Base-by-base conservation (phyloP, 2,888 invertebrate genomes). In the Melangyna quadrimaculata region DNA sequence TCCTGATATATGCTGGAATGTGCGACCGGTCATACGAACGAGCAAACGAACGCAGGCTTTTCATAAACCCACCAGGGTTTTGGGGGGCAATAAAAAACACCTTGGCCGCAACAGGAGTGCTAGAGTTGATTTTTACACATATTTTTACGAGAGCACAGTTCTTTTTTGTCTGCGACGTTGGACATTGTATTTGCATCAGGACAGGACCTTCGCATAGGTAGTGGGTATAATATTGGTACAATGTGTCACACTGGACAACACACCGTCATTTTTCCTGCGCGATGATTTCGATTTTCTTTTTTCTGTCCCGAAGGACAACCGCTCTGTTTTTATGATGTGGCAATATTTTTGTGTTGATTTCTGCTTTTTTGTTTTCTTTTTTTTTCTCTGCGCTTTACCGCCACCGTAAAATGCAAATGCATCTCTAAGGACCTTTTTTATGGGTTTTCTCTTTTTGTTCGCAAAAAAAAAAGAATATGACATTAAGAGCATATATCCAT, bases 391-490 rank as follows among this genome's bases (percentile, higher is more conserved):
- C 43, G 19, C 29, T 29, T 43, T 43, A 9, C 40, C 61, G 71
- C 22, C 79, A 71, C 80, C 75, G 86, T 75, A 65, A 87, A 80
- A 78, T 86, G 80, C 80, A 86, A 86, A 86, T 86, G 80, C 80
- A 86, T 80, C 80, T 86, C 84, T 86, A 77, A 86, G 84, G 84
- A 86, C 84, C 75, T 86, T 86, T 84, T 86, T 86, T 72, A 80
- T 86, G 77, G 81, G 19, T n/a, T 51, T 77, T 73, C 14, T 55
- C 72, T 55, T 67, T 77, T 81, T 80, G n/a, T 82, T 82, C 72
- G 61, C 65, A 43, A 86, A 87, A 84, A 27, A 45, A 45, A 53
- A 51, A 53, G 51, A 51, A 37, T 37, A 59, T n/a, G n/a, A 59
- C 59, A 70, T 70, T 70, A 55, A 70, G 72, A 79, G 65, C 79